Evolutionary conservation across 1,140 invertebrate species (phyloP), one percentile per base, ranked within the genome.

Genomic region (Drosophila busckii): DNA sequence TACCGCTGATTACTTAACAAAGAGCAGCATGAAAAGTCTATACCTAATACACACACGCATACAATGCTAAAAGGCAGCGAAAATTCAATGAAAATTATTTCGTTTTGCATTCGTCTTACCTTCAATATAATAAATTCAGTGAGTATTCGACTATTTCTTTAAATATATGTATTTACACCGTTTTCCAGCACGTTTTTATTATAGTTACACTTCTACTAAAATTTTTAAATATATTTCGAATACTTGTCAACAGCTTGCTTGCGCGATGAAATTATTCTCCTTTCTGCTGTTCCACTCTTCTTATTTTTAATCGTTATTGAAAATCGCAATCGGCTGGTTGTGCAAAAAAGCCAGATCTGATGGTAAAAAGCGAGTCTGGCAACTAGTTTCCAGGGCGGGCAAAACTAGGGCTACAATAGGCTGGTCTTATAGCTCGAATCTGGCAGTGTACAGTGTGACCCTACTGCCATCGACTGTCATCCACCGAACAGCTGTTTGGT

Each of bases 1-100:
- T 69, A 40, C 29, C 20, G 23, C 19, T 58, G 73, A 82, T 78
- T 78, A 78, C 73, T 78, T 82, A 78, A 78, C 75, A 67, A 66
- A 44, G 44, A 55, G 31, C 34, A 29, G 22, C 25, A 28, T 60
- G 37, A 50, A 56, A 64, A 63, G 42, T 42, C 41, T 62, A 40
- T 64, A 45, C 35, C 28, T 61, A 65, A 67, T 59, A 59, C 63
- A 71, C 49, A 56, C 50, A 58, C 50, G 46, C 28, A 54, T 28
- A 31, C 40, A 65, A 37, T 17, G 31, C 22, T 13, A 49, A 34
- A 52, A 20, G 34, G 2, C 49, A 53, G 23, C 17, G 19, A 16
- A 38, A 53, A 54, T 52, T 37, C n/a, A n/a, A n/a, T n/a, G n/a
- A n/a, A n/a, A n/a, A 45, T 53, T 38, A 45, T 17, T 44, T 16